Evolutionary conservation across 1,140 invertebrate species (phyloP), one percentile per base, ranked within the genome.

Genomic region (Lycorma delicatula): DNA sequence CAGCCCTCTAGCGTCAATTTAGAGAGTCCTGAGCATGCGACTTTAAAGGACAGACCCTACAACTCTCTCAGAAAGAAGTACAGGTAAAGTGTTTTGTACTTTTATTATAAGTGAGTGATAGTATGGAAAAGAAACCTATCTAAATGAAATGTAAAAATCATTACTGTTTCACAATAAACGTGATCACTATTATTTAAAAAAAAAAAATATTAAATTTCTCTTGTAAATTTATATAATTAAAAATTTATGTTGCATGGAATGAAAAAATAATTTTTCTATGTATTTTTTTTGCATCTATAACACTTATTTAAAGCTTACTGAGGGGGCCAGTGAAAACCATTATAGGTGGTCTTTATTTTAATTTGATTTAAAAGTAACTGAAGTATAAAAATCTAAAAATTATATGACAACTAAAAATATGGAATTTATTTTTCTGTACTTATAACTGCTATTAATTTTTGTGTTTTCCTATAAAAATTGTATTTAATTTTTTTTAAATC

Each of bases 61-160:
- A 83, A 83, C 67, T 84, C 81, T 71, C 77, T 85, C 44, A 84
- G 78, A 16, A 85, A 83, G 72, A 84, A 80, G 70, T 74, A 64
- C 49, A 67, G 77, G 73, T 77, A 67, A 58, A 28, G 18, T 20
- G 13, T 2, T 2, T 13, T n/a, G 7, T n/a, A 3, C 36, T 7
- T 3, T 3, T 38, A 38, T 38, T 38, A 3, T 38, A 13, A n/a
- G 13, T 18, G 2, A 7, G 36, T 2, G 7, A 3, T 3, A 3
- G 2, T 3, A 38, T 18, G 2, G 13, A 3, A 38, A 38, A 2
- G 13, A 2, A 18, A 18, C 20, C 2, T 13, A 2, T n/a, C 2
- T n/a, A 38, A 3, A 38, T 13, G 7, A n/a, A 38, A 3, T 34
- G 9, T 9, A 9, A 34, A 34, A 34, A 34, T 34, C 31, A 9